A percentile compares a stretch with the other conserved stretches of the same genome.
phyloP scores from a whole-genome alignment of 92 coral and sea anemone genomes.

The Micromussa lordhowensis region DNA sequence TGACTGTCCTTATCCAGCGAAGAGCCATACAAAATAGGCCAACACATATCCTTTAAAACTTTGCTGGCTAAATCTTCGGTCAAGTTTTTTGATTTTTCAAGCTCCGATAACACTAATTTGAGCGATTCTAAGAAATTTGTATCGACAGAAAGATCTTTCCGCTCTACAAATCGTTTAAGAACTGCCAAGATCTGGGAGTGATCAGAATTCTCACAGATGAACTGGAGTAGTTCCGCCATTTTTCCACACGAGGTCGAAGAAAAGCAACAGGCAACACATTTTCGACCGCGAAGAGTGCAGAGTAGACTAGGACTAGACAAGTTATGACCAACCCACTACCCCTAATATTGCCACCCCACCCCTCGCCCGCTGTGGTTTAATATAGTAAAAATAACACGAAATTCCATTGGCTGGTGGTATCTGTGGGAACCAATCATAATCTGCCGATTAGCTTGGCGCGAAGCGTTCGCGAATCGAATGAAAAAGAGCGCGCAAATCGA shows the following conservation, averaged over 20 bases:
- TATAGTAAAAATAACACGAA: neutral
- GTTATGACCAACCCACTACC: neutral
- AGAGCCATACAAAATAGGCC: conserved; percentile 57
- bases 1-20: neutral
- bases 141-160: conserved; percentile 29
- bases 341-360: no score
- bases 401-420: conserved; percentile 1
- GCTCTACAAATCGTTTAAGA: conserved; percentile 43
- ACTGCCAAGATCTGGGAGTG: conserved; percentile 52
- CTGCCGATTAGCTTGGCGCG: neutral
- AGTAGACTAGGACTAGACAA: neutral
- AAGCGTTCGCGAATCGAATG: neutral
- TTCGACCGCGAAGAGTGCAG: neutral
- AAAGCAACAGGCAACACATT: conserved; percentile 5
- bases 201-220: conserved; percentile 57
- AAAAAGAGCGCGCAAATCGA: neutral
- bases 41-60: conserved; percentile 53
- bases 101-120: conserved; percentile 59
- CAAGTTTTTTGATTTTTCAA: conserved; percentile 59
- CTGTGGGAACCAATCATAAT: neutral
- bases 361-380: neutral
- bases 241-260: conserved; percentile 28
- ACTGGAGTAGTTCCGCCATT: conserved; percentile 65
- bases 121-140: conserved; percentile 69
- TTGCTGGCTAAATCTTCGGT: conserved; percentile 42